Percentiles rank a stretch among this genome's conserved stretches.
phyloP scores from a whole-genome alignment of 2,113 vertebrate species.

The Paedocypris sp. region DNA sequence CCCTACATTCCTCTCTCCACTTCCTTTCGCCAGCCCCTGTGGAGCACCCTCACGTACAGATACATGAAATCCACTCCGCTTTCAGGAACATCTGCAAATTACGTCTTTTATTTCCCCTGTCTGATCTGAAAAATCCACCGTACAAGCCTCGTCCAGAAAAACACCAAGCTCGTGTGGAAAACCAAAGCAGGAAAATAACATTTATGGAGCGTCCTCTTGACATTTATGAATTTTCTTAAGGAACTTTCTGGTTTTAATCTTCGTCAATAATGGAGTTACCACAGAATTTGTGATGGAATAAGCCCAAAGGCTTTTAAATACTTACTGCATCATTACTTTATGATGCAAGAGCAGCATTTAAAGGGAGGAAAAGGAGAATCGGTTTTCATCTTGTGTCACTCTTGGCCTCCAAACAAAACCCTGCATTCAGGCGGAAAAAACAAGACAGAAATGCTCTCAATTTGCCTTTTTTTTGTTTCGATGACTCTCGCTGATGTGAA shows the following conservation, averaged over 20 bases:
- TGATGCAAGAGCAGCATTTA: background rate
- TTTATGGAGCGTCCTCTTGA: background rate
- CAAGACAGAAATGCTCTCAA: constrained; percentile 35
- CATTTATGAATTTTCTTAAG: background rate
- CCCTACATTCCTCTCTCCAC: constrained; percentile 20
- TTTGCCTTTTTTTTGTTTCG: constrained; percentile 48
- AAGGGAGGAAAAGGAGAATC: background rate
- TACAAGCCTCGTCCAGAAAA: background rate
- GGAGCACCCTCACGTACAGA: background rate
- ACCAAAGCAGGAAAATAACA: constrained; percentile 9
- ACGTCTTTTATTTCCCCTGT: background rate
- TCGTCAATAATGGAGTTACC: background rate
- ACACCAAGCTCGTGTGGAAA: constrained; percentile 7
- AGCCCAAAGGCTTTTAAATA: background rate
- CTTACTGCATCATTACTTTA: background rate
- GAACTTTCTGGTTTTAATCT: constrained; percentile 1
- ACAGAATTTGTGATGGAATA: background rate
- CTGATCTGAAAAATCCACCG: background rate
- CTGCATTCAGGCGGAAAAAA: constrained; percentile 30
- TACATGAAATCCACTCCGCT: background rate
- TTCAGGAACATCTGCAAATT: background rate
- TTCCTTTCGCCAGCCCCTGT: constrained; percentile 16
- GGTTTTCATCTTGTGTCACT: background rate
- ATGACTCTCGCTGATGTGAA: constrained; percentile 49
- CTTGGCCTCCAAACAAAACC: background rate